phyloP scores from a whole-genome alignment of 2,113 vertebrate genomes.

The Chauna torquata region DNA sequence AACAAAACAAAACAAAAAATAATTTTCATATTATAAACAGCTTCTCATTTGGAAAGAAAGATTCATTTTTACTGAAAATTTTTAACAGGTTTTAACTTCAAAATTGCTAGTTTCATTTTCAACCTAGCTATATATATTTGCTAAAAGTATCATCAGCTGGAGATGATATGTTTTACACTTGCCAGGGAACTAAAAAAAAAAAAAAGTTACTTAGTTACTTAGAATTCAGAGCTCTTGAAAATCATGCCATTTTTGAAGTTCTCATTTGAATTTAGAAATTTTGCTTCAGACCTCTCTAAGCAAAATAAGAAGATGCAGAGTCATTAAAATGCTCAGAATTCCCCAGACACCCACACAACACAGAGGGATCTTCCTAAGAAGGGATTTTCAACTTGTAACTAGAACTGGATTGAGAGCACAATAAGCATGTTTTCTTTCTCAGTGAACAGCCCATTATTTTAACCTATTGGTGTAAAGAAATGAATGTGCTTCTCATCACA shows the following conservation, averaged over 20 bases:
- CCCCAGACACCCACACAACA: background rate
- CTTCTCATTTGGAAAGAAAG: background rate
- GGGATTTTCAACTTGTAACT: background rate
- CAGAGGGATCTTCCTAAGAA: background rate
- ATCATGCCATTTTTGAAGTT: background rate
- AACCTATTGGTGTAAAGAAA: background rate
- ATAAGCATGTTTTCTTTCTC: background rate
- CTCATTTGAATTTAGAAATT: background rate
- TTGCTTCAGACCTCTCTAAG: background rate
- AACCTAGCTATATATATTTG: background rate
- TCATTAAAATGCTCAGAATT: background rate
- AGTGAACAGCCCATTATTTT: accelerated
- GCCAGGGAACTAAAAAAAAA: background rate
- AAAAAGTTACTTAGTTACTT: conserved; percentile 7
- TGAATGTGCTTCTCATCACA: background rate
- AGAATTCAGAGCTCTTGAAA: conserved; percentile 18
- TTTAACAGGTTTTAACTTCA: background rate
- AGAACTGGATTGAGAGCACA: background rate
- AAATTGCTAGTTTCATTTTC: conserved; percentile 25
- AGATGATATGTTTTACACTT: background rate
- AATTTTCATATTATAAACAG: background rate
- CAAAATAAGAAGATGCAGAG: background rate
- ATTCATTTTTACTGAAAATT: background rate
- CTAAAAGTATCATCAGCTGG: conserved; percentile 22
- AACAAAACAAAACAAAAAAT: background rate